Base-by-base conservation (phyloP, 2,888 invertebrate species). In the Caenorhabditis wallacei region DNA sequence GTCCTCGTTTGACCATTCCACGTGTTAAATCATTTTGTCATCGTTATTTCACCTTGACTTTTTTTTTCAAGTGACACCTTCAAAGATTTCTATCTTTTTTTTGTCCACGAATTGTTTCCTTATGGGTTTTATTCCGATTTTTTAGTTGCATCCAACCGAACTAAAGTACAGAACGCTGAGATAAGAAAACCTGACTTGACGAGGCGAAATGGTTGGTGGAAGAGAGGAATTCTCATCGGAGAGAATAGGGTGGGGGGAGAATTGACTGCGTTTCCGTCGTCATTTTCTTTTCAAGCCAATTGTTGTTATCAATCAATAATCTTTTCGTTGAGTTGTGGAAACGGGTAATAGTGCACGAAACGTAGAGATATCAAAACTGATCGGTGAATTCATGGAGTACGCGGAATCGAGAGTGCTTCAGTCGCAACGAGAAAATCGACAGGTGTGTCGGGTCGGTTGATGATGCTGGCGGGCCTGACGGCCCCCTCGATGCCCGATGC, bases 241-340 rank as follows among this genome's bases (percentile, higher is more conserved):
- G n/a, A n/a, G n/a, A n/a, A n/a, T n/a, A n/a, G n/a, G 53, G 40
- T 8, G 8, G 30, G 8, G 30, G n/a, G 13, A n/a, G 53, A 13
- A 26, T 56, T 22, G 30, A 30, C 64, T 22, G 40, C 56, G 35
- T 57, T 43, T 43, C 35, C 51, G 48, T 59, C 46, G 35, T 66
- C 66, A 22, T 53, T 48, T 56, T 61, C 63, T 56, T 26, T 64
- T 56, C 74, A 43, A 53, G 43, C 51, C 68, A 53, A 57, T 76
- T 68, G 66, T 68, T 75, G 53, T 69, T 61, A 76, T 76, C 78
- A 69, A 78, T 78, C 78, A 46, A 78, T 78, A 78, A 69, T 54
- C 63, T 69, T n/a, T 20, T 54, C 69, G 26, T n/a, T 78, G 46
- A 61, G 69, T 63, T 69, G 68, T 11, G 51, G 24, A 53, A 51